Conservation (phyloP, 2,113 vertebrate species). For the Australoheros scitulus region DNA sequence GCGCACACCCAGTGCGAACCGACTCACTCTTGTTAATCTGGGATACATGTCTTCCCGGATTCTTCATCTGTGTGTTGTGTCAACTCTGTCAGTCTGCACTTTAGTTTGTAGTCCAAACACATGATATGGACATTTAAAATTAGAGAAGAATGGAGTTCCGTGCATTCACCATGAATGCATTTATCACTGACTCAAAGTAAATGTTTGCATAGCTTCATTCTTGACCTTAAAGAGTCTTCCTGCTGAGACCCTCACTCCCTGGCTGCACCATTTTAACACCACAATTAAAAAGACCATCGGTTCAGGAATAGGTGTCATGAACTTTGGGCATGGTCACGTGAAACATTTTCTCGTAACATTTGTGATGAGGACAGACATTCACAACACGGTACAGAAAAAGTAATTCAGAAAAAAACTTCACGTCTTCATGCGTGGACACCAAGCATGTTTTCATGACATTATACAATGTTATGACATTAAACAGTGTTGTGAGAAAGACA, state of each 20-base stretch:
- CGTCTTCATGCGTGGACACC: not conserved
- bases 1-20: slow-evolving; percentile 27
- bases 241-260: not conserved
- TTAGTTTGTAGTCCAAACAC: slow-evolving; percentile 77
- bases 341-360: not conserved
- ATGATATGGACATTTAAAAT: slow-evolving; percentile 64
- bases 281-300: not conserved
- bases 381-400: not conserved
- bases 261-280: not conserved
- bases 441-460: slow-evolving; percentile 2
- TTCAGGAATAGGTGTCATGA: not conserved
- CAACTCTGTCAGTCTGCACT: slow-evolving; percentile 59
- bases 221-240: not conserved
- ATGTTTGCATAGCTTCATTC: not conserved
- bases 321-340: not conserved
- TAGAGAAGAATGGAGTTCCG: slow-evolving; percentile 23
- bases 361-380: not conserved
- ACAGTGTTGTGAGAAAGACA: slow-evolving; percentile 13
- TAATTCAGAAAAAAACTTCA: not conserved
- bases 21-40: slow-evolving; percentile 41
- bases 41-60: slow-evolving; percentile 42
- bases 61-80: slow-evolving; percentile 77
- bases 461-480: slow-evolving; percentile 24
- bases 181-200: not conserved
- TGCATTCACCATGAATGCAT: slow-evolving; percentile 19